These are phyloP conservation scores for Pollachius pollachius DNA, from an alignment of 2,113 vertebrate genomes.

Conservation along the genomic window DNA sequence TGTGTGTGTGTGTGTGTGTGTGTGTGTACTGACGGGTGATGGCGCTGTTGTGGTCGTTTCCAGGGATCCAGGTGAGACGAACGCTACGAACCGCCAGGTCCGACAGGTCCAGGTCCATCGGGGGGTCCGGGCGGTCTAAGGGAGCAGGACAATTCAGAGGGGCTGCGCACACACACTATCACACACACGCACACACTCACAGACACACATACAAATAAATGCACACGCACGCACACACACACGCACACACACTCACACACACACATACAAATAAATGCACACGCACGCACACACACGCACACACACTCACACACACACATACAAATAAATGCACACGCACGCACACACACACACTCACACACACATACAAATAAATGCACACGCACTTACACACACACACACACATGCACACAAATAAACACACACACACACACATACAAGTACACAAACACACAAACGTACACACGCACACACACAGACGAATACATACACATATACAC, in stretches of 20 bases:
- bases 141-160: neutral
- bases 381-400: too few relatives aligned
- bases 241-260: neutral
- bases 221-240: neutral
- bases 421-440: too few relatives aligned
- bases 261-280: too few relatives aligned
- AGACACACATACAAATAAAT: neutral
- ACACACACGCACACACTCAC: neutral
- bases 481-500: neutral
- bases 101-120: constrained; percentile 86
- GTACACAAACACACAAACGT: too few relatives aligned
- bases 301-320: too few relatives aligned
- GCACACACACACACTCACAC: too few relatives aligned
- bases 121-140: constrained; percentile 85
- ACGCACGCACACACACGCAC: too few relatives aligned
- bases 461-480: too few relatives aligned
- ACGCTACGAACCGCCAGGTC: constrained; percentile 86
- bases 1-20: neutral
- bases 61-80: constrained; percentile 91
- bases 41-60: constrained; percentile 89
- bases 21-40: constrained; percentile 78
- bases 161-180: constrained; percentile 1
- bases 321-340: too few relatives aligned
- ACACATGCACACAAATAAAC: too few relatives aligned
- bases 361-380: too few relatives aligned